Evolutionary conservation across 2,797 vertebrate genomes (phyloP), one percentile per base, ranked within the genome.

Genomic region (Labroides dimidiatus): DNA sequence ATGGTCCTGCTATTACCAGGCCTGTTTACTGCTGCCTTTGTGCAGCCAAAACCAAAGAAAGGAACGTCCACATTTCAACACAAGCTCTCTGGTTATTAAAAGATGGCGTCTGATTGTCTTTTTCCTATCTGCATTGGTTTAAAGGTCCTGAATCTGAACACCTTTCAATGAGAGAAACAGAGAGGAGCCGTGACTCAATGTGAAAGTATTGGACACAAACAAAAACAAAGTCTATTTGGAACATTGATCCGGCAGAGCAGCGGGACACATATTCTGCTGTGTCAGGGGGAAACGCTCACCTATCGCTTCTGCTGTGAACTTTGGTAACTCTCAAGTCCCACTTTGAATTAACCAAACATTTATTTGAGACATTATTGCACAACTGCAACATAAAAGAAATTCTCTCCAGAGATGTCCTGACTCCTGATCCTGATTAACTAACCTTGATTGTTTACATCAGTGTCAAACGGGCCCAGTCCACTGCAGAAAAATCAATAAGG

Each of bases 181-280:
- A 55, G 58, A 60, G 16, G 55, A 58, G 55, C 41, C 27, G 47
- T 81, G 72, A 82, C 72, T 84, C 75, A 69, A 74, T 51, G 42
- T 50, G 12, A 50, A 82, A 72, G 61, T 77, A 72, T 85, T 72
- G 78, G 58, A 82, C 33, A 4, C 56, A 81, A 82, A 86, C 61
- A 80, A 66, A 48, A 84, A 84, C 72, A 79, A 62, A 51, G 65
- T 61, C 6, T 47, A 27, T 37, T 21, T 78, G 64, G n/a, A n/a
- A 72, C 60, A 80, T 39, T 68, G 69, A 79, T 83, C 80, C 72
- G 79, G 62, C 66, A 54, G 58, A 59, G 57, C 67, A 69, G 64
- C 75, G 76, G 59, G 66, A 57, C 66, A 72, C 53, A 73, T 49
- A 75, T 78, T 74, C 33, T 82, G 80, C 83, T 50, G 3, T 51